These are phyloP conservation scores for Whitmania pigra DNA, from an alignment of 1,140 invertebrate genomes.

Conservation along the genomic window DNA sequence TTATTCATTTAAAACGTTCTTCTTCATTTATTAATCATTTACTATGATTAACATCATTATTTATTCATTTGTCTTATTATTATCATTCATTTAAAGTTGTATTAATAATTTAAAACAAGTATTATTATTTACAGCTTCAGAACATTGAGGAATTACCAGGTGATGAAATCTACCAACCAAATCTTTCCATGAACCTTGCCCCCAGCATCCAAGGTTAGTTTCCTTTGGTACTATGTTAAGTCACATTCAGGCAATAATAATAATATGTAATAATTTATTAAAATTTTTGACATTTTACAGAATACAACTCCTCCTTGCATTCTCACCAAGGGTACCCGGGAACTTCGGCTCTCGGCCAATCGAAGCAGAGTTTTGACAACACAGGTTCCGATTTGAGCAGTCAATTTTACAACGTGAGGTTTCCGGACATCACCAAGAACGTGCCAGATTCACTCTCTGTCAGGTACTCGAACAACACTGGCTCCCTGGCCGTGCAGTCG, in stretches of 20 bases:
- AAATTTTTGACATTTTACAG: not conserved
- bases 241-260: no score
- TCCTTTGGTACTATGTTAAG: no score
- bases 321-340: not conserved
- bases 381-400: not conserved
- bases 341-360: not conserved
- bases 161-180: constrained; percentile 4
- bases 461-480: constrained; percentile 9
- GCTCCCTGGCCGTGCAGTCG: not conserved
- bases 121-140: not conserved
- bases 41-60: no score
- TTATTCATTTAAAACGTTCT: not conserved
- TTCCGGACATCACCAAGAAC: constrained; percentile 1
- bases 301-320: not conserved
- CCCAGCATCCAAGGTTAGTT: no score
- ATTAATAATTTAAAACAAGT: no score
- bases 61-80: no score
- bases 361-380: not conserved
- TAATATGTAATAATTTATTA: not conserved
- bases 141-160: not conserved
- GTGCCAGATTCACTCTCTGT: not conserved
- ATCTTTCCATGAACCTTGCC: no score
- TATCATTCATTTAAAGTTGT: no score
- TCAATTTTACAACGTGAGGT: not conserved
- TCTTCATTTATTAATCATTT: no score